Evolutionary conservation across 2,113 vertebrate genomes (phyloP).

Genomic region (Zosterops pallidus): DNA sequence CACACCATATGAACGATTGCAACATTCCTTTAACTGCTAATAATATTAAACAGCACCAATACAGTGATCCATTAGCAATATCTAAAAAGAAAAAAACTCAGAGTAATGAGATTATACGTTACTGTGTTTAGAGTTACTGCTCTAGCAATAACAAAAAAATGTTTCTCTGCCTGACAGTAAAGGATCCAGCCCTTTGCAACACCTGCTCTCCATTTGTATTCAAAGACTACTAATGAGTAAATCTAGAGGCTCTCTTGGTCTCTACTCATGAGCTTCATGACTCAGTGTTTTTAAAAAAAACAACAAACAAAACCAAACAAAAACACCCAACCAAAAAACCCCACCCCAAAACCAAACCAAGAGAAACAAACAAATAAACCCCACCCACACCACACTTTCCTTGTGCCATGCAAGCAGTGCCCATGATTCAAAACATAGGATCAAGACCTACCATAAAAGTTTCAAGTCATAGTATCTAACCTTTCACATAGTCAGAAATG

Average conservation of each 20-base stretch:
- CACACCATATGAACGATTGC: fast-evolving
- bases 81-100: background rate
- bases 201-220: background rate
- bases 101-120: background rate
- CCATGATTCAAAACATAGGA: background rate
- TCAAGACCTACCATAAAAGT: background rate
- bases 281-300: background rate
- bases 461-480: background rate
- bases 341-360: background rate
- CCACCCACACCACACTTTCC: background rate
- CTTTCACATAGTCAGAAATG: background rate
- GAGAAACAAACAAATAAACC: background rate
- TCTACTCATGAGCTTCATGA: background rate
- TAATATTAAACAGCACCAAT: background rate
- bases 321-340: background rate
- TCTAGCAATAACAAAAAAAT: background rate
- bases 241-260: background rate
- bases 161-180: background rate
- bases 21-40: background rate
- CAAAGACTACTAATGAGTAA: background rate
- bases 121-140: background rate
- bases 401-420: background rate
- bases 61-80: background rate
- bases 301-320: background rate
- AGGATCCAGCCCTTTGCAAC: background rate